These are phyloP conservation scores for Neostethus bicornis DNA, from an alignment of 2,797 vertebrate species.

Conservation along the genomic window DNA sequence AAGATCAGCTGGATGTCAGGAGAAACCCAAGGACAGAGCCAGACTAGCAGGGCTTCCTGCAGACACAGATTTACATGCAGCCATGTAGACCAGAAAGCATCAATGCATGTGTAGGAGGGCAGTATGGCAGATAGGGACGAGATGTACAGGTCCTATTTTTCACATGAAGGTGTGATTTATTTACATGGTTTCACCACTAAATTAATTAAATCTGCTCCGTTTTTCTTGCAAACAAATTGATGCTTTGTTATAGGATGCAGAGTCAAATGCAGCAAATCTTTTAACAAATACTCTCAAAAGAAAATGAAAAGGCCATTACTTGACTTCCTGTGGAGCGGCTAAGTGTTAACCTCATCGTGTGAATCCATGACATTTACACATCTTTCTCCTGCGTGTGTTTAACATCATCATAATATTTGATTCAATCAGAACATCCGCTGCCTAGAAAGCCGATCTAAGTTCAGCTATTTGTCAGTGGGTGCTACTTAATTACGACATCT, in stretches of 20 bases:
- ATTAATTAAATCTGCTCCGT: too few species aligned
- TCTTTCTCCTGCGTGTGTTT: not conserved
- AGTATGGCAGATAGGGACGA: constrained; percentile 1
- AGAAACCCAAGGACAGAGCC: constrained; percentile 5
- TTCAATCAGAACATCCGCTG: constrained; percentile 11
- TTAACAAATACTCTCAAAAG: constrained; percentile 5
- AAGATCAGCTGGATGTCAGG: constrained; percentile 26
- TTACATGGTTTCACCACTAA: not conserved
- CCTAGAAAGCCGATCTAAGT: constrained; percentile 47
- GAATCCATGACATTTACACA: not conserved
- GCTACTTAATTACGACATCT: constrained; percentile 59
- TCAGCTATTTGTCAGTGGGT: constrained; percentile 55
- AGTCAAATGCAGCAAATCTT: constrained; percentile 18
- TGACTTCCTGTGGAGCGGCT: constrained; percentile 7
- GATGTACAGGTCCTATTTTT: not conserved
- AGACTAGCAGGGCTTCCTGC: not conserved
- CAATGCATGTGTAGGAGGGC: not conserved
- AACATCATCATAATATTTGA: not conserved
- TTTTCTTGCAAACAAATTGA: too few species aligned
- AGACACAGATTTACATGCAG: constrained; percentile 1
- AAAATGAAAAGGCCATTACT: constrained; percentile 5
- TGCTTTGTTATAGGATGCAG: too few species aligned
- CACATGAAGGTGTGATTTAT: constrained; percentile 1
- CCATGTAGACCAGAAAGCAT: not conserved
- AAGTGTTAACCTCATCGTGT: constrained; percentile 3